Conservation (phyloP, 2,888 invertebrate genomes). For the Heliconius charithonia region DNA sequence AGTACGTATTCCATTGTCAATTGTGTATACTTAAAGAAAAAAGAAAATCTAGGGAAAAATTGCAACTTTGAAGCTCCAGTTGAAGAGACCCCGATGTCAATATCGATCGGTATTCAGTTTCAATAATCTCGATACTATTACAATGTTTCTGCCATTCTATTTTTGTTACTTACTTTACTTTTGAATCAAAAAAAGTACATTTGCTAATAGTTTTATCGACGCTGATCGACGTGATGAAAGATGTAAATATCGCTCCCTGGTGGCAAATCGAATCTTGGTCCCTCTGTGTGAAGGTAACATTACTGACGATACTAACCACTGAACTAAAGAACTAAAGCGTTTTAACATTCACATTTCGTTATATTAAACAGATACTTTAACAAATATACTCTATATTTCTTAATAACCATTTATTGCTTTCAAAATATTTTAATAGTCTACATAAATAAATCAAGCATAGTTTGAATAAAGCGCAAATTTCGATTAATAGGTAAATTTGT, state of each 20-base stretch:
- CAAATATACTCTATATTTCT: background rate
- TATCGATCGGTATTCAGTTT: background rate
- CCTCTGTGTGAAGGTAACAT: background rate
- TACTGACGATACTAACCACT: background rate
- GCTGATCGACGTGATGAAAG: no score
- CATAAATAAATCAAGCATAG: background rate
- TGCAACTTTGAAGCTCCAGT: background rate
- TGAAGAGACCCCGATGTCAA: background rate
- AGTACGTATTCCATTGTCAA: background rate
- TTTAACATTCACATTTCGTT: background rate
- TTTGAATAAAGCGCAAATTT: slow-evolving; percentile 1
- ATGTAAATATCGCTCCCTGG: background rate
- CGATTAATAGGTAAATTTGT: background rate
- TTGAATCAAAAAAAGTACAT: no score
- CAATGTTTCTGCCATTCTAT: background rate
- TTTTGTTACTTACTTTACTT: background rate
- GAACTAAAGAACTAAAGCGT: background rate
- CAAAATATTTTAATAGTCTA: background rate
- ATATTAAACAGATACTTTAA: background rate
- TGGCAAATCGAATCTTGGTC: background rate
- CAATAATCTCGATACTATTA: slow-evolving; percentile 2
- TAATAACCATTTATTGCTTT: background rate
- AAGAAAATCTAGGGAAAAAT: background rate
- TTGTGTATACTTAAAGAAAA: background rate
- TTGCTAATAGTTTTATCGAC: background rate